Base-by-base conservation (phyloP, 2,888 invertebrate species). In the Pollenia labialis region DNA sequence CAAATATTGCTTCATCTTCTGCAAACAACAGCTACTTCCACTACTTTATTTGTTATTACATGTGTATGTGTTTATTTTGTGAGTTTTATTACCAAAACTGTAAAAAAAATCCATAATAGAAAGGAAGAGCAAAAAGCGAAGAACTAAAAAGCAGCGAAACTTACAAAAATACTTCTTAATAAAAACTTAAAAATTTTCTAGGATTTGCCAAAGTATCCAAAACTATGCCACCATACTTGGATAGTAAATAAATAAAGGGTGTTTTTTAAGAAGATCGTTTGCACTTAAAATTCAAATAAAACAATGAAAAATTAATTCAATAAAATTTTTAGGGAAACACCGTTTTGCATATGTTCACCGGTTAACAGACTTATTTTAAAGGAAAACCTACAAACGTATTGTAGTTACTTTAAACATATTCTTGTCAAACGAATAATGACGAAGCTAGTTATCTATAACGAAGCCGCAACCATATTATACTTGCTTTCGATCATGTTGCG, bases 191-290 rank as follows among this genome's bases (percentile, higher is more conserved):
- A 46, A 84, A 84, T 72, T 74, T 77, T 87, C 71, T 54, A 44
- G 60, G 64, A 76, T 81, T 81, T 77, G 42, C 58, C 50, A 32
- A 58, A 81, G 72, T 75, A 83, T 82, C 75, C 66, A 52, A 80
- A 86, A 83, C 69, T 85, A 80, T 86, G 82, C 81, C 87, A 81
- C 76, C 46, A 72, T 64, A 56, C 54, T 72, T 77, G 64, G 56
- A 40, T 72, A 56, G 44, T 23, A 60, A 32, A 81, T 69, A 66
- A 72, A 75, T 60, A 46, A 66, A 68, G 32, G 32, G 32, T 32
- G 32, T 32, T 32, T 32, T 32, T 32, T 32, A 6, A 32, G 32
- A 32, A 32, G 1, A 18, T 2, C 32, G 32, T 32, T 6, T 32
- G 6, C 0, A 32, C 32, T 32, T 6, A 32, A 32, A 32, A 32